A percentile compares a stretch with the other conserved stretches of the same genome.
phyloP scores from a whole-genome alignment of 2,888 invertebrate genomes.

The Stenurella melanura region DNA sequence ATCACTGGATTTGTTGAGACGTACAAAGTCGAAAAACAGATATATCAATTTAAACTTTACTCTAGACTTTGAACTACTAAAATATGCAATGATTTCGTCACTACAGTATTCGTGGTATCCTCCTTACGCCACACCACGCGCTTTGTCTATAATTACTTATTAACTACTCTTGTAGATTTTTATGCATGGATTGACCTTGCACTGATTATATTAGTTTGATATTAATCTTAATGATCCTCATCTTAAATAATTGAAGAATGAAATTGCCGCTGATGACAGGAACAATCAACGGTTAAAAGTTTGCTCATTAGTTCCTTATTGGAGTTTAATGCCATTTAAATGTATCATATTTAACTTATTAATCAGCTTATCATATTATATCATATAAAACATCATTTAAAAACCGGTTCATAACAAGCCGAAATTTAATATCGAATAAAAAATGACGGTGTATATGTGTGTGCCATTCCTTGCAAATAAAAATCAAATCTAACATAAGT shows the following conservation, averaged over 20 bases:
- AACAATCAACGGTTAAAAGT: background rate
- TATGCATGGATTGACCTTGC: conserved; percentile 31
- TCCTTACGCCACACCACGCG: background rate
- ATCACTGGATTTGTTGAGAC: background rate
- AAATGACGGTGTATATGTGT: too few species aligned
- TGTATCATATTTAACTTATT: background rate
- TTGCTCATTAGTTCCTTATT: background rate
- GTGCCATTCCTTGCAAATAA: too few species aligned
- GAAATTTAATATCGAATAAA: too few species aligned
- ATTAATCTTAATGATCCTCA: conserved; percentile 10
- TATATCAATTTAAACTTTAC: conserved; percentile 20
- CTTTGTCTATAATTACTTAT: conserved; percentile 4
- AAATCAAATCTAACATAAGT: too few species aligned
- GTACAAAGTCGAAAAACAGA: background rate
- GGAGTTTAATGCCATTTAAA: background rate
- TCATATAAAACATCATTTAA: too few species aligned
- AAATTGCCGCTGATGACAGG: background rate
- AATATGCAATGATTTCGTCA: conserved; percentile 16
- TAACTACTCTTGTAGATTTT: conserved; percentile 7
- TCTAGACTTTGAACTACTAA: conserved; percentile 22
- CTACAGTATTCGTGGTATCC: background rate
- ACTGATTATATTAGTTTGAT: conserved; percentile 24
- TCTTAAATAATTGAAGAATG: conserved; percentile 6
- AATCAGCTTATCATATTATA: too few species aligned
- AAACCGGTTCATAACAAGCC: too few species aligned